Evolutionary conservation across 1,140 invertebrate species (phyloP).

Genomic region (Atta colombica): DNA sequence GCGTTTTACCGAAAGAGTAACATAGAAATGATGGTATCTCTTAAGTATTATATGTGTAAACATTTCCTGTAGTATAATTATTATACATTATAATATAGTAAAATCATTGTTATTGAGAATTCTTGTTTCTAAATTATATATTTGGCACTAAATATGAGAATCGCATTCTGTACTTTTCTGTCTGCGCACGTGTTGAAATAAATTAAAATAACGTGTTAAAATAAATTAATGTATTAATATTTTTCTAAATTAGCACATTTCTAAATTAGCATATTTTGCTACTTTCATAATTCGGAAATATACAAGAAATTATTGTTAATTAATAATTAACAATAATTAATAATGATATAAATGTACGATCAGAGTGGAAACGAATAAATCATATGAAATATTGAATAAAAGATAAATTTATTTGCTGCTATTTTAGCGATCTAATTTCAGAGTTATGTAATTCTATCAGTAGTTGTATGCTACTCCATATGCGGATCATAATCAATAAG

Average conservation of each 20-base stretch:
- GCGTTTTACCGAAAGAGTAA: neutral
- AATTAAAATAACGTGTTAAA: neutral
- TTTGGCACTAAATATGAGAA: neutral
- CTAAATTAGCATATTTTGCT: slow-evolving; percentile 1
- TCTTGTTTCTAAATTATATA: neutral
- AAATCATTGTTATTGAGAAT: neutral
- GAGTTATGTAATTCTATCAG: neutral
- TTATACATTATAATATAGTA: neutral
- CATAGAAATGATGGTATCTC: slow-evolving; percentile 11
- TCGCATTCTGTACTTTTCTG: neutral
- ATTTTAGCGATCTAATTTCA: neutral
- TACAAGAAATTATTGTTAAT: neutral
- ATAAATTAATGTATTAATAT: neutral
- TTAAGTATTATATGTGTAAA: neutral
- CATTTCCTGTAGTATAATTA: neutral
- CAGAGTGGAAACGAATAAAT: neutral
- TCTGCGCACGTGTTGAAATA: neutral
- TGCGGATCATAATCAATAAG: neutral
- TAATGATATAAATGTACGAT: neutral
- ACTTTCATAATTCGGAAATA: neutral
- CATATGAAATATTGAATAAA: neutral
- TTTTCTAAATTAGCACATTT: neutral
- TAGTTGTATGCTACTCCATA: neutral
- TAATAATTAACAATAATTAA: neutral
- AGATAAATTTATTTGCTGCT: neutral